Conservation (phyloP, 2,888 invertebrate species). For the Helobdella robusta region DNA sequence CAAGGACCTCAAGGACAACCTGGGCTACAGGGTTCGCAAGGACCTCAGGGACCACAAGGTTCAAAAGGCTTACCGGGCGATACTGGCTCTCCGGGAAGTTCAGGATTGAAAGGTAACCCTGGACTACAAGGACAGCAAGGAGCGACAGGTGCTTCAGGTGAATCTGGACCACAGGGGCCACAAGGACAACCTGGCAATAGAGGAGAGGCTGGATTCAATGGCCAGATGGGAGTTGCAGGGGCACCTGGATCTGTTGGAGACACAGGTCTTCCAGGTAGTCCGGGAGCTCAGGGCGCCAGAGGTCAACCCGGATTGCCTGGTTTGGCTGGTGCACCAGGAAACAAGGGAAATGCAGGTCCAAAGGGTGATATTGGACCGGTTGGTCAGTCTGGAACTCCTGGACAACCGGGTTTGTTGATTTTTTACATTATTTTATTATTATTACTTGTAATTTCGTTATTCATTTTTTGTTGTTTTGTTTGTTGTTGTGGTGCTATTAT, state of each 20-base stretch:
- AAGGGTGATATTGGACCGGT: slow-evolving; percentile 21
- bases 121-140: slow-evolving; percentile 12
- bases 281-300: slow-evolving; percentile 23
- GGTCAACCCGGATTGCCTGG: slow-evolving; percentile 30
- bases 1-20: slow-evolving; percentile 7
- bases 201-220: slow-evolving; percentile 26
- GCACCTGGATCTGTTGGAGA: slow-evolving; percentile 23
- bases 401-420: background rate
- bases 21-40: slow-evolving; percentile 20
- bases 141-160: slow-evolving; percentile 16
- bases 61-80: slow-evolving; percentile 1
- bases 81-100: slow-evolving; percentile 15
- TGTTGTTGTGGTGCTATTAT: too few species aligned
- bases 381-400: slow-evolving; percentile 21
- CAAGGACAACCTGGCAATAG: slow-evolving; percentile 25
- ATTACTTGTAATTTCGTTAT: background rate
- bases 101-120: slow-evolving; percentile 10
- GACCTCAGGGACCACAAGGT: slow-evolving; percentile 4
- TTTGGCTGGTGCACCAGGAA: slow-evolving; percentile 20
- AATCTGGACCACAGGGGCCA: slow-evolving; percentile 27
- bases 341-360: slow-evolving; percentile 22
- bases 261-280: slow-evolving; percentile 28
- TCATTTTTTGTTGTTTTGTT: background rate
- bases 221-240: slow-evolving; percentile 27
- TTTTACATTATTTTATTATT: background rate